Evolutionary conservation across 2,888 invertebrate genomes (phyloP), one percentile per base, ranked within the genome.

Genomic region (Drosophila limbata): DNA sequence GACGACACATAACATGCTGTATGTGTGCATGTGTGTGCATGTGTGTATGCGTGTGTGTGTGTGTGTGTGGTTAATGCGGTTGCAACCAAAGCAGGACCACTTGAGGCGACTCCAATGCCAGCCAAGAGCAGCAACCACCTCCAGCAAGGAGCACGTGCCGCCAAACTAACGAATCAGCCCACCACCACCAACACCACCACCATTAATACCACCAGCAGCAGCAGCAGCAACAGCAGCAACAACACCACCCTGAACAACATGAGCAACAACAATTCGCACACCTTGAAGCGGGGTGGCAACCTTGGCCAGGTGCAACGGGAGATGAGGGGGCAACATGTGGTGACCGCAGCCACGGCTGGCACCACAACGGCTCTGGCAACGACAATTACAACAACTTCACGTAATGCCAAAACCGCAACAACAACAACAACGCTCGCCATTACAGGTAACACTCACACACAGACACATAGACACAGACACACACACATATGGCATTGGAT

Each of bases 81-180:
- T 74, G 79, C 76, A 88, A 78, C 81, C 81, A 78, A 89, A 88
- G 90, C 90, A 91, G 90, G 90, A 90, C 90, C 87, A 88, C 90
- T 90, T 84, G 90, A 91, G 82, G 88, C 81, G 77, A 90, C 74
- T 72, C 69, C 83, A 76, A 51, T 69, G 64, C 65, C 88, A 75
- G 59, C 69, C 66, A 73, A 31, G 61, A 55, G 57, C 69, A 69
- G 60, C 68, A 81, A 61, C 70, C 67, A 51, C 66, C 73, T 50
- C 65, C 77, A 57, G 48, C 62, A 71, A 45, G 53, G 71, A 75
- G 83, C 80, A 86, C 77, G 76, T 74, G 67, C 63, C 77, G 73
- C 74, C 71, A 81, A 83, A 80, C 65, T 78, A 82, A 85, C 85
- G 85, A 89, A 89, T 59, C 85, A 77, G 60, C 89, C 85, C 88